Evolutionary conservation across 2,888 invertebrate genomes (phyloP), one percentile per base, ranked within the genome.

Genomic region (Griposia aprilina): DNA sequence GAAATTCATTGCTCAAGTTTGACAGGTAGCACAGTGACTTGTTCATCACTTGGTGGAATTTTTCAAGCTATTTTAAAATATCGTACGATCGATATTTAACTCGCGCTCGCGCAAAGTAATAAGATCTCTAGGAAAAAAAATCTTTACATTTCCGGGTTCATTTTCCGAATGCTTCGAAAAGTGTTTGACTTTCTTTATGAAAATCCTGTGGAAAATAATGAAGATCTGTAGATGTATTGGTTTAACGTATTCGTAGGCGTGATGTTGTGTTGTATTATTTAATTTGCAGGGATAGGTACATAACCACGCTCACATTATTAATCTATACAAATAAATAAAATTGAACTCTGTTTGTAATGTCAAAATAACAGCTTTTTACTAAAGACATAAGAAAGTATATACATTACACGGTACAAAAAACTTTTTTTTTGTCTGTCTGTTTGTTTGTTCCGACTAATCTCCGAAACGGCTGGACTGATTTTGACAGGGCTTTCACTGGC

Each of bases 101-200:
- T 68, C 41, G 17, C 26, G 17, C 23, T 30, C n/a, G 30, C 30
- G 30, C 30, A 15, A 52, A 60, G 59, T 67, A n/a, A 17, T 62
- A 62, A 23, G 5, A 52, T 79, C 36, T 36, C 45, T 20, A 36
- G 0, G n/a, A 30, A 45, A 23, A 55, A 69, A 36, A 23, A 48
- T 62, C n/a, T 79, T 20, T 2, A 30, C 15, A 67, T 45, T 67
- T 67, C n/a, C 50, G 15, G 8, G 11, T 76, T 65, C 8, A 36
- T 48, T 45, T n/a, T 2, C 30, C 17, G 30, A 59, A 13, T 23
- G 26, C 57, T 20, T 17, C 41, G 17, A 52, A 73, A 55, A 30
- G 13, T 41, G 26, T 77, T 65, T 23, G 65, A 66, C 5, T 59
- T 63, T 45, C 26, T 59, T 77, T 13, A 17, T 6, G 23, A 23